These are phyloP conservation scores for Serranus cabrilla DNA, from an alignment of 2,797 vertebrate genomes.

Conservation along the genomic window DNA sequence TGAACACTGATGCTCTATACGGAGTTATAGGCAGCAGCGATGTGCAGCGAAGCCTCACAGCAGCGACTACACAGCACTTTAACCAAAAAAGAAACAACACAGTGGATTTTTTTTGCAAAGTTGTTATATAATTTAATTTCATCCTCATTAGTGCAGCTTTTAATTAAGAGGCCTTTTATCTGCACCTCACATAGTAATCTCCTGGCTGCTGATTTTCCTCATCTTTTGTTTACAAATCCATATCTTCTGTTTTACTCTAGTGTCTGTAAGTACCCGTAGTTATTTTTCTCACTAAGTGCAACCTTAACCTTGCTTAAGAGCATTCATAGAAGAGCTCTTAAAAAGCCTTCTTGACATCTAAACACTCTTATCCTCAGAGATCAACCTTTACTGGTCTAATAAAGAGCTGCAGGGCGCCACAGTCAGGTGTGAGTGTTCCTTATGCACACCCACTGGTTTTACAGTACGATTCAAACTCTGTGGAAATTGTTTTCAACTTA, in stretches of 20 bases:
- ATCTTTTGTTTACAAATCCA: conserved; percentile 6
- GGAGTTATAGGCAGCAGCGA: too few species aligned
- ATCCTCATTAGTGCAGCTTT: conserved; percentile 17
- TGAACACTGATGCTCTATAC: too few species aligned
- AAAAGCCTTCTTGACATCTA: conserved; percentile 27
- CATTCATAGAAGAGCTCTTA: conserved; percentile 8
- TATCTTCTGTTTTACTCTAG: conserved; percentile 6
- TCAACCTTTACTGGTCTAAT: conserved; percentile 19
- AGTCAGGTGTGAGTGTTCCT: conserved; percentile 6
- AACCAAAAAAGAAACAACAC: conserved; percentile 15
- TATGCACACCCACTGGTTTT: conserved; percentile 4
- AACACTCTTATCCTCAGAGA: conserved; percentile 24
- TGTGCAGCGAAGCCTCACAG: neutral
- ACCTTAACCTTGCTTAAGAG: neutral
- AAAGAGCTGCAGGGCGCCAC: neutral
- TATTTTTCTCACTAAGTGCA: conserved; percentile 21
- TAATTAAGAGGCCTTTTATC: conserved; percentile 11
- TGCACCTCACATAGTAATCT: conserved; percentile 23
- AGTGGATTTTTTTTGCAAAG: neutral
- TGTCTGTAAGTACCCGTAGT: neutral
- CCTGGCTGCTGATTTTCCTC: neutral
- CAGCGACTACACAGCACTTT: conserved; percentile 17
- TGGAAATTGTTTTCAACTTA: conserved; percentile 24
- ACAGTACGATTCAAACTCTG: conserved; percentile 13
- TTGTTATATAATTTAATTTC: conserved; percentile 6